Base-by-base conservation (phyloP, 2,113 vertebrate species). In the Coturnix japonica region DNA sequence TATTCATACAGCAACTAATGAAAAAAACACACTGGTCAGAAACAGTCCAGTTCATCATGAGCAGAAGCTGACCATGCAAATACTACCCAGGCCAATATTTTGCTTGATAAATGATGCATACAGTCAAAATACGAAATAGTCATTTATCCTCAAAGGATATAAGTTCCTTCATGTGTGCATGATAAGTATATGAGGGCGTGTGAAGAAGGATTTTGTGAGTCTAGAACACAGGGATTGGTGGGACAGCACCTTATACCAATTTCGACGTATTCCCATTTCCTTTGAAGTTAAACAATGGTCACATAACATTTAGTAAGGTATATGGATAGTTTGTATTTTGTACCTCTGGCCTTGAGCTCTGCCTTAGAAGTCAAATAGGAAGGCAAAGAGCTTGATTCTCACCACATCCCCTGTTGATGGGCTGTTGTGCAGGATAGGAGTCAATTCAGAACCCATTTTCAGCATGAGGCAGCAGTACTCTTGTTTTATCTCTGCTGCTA, bases 241-340 rank as follows among this genome's bases (percentile, higher is more conserved):
- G 19, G 10, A 11, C 33, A 53, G 11, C 23, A 44, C 13, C 7
- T 84, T 54, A 23, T 1, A 0, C 19, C 1, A 0, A 2, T 31
- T 82, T 81, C 19, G 20, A 72, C 37, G 4, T 30, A 57, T 79
- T 92, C 22, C 23, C 22, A 15, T 70, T 65, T 82, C 33, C 25
- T 66, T 73, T 43, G 39, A 31, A 90, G 39, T 37, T 80, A 72
- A 78, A 16, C 25, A 84, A 9, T 28, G 37, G 46, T 39, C 51
- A 78, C 47, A 30, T 44, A 73, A 30, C 8, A 20, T 70, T 77
- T 73, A 37, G 13, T 37, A 44, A 81, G 28, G 7, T 44, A 19
- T 39, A 21, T 35, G 60, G 60, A 81, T 41, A 61, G 30, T 23
- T 41, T 61, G 21, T 39, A 35, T 23, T 37, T 10, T 22, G n/a